A percentile compares a stretch with the other conserved stretches of the same genome.
Conservation (phyloP, 2,888 invertebrate species). For the Zaprionus lineosus region DNA sequence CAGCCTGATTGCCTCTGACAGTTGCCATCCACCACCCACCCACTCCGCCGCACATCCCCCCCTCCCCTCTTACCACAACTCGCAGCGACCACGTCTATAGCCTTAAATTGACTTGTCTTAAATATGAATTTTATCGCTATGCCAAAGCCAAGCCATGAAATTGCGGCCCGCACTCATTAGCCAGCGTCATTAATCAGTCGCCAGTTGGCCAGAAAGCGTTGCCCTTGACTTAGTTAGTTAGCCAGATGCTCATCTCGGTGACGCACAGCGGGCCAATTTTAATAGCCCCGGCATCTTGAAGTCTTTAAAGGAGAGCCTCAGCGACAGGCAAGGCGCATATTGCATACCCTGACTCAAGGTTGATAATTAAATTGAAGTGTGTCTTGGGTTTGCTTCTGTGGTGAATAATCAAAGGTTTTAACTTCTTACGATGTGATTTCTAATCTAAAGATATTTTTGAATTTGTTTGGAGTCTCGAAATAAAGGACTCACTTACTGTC, state of each 20-base stretch:
- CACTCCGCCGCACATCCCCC: background rate
- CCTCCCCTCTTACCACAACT: background rate
- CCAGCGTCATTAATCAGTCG: conserved; percentile 58
- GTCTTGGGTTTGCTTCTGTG: too few relatives aligned
- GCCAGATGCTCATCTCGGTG: background rate
- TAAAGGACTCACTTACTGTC: too few relatives aligned
- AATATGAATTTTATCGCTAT: conserved; percentile 62
- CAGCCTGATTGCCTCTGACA: conserved; percentile 76
- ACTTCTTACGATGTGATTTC: too few relatives aligned
- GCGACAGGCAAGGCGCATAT: background rate
- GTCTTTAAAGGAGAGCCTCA: background rate
- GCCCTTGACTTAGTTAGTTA: conserved; percentile 59
- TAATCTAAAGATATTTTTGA: too few relatives aligned
- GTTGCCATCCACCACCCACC: background rate
- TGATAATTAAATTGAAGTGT: too few relatives aligned
- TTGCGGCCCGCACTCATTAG: conserved; percentile 55
- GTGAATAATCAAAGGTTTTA: too few relatives aligned
- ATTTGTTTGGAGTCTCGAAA: too few relatives aligned
- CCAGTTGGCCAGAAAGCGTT: conserved; percentile 13
- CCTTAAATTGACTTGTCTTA: conserved; percentile 46
- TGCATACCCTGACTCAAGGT: too few relatives aligned
- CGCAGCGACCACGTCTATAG: background rate
- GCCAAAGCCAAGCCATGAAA: conserved; percentile 35
- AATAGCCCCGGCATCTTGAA: background rate
- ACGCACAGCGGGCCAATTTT: conserved; percentile 29